Evolutionary conservation across 2,797 vertebrate species (phyloP), one percentile per base, ranked within the genome.

Genomic region (Parauchenoglanis punctatus): DNA sequence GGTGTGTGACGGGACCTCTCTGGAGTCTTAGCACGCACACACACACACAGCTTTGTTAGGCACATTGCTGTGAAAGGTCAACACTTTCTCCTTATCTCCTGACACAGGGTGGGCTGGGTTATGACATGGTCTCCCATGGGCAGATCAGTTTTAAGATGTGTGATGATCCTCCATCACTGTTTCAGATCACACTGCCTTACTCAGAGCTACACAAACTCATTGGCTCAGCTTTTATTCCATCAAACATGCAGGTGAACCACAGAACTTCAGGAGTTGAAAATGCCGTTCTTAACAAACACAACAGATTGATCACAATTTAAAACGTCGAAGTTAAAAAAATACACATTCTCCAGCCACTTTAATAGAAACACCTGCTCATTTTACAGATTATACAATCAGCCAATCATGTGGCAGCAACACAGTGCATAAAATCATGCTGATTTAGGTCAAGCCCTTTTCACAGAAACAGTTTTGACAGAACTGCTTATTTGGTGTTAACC

Each of bases 1-100:
- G 89, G 89, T 88, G 89, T 88, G 84, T 88, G 90, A 91, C 83
- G 84, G 89, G 88, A 88, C 77, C 85, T 91, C 88, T 89, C 89
- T 86, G 11, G 44, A 13, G 87, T 83, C n/a, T 40, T 68, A 73
- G 56, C 84, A 87, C 59, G 77, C 82, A 84, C 84, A 65, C 28
- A 80, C 77, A 59, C 54, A 40, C 54, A 78, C 10, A 80, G 49
- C 49, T 85, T 81, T 88, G 83, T 85, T 87, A 83, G 83, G 78
- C 83, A 81, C 83, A 78, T 35, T 59, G 85, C 63, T 67, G 49
- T 85, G 87, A 92, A 91, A 92, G 91, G 91, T 91, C 90, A 91
- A 87, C 72, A 73, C 84, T 84, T 86, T 70, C 86, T 85, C 88
- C 86, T 75, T 81, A 90, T 89, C 87, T 88, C 61, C 86, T 25